Evolutionary conservation across 2,888 invertebrate species (phyloP).

Genomic region (Diplazon laetatorius): DNA sequence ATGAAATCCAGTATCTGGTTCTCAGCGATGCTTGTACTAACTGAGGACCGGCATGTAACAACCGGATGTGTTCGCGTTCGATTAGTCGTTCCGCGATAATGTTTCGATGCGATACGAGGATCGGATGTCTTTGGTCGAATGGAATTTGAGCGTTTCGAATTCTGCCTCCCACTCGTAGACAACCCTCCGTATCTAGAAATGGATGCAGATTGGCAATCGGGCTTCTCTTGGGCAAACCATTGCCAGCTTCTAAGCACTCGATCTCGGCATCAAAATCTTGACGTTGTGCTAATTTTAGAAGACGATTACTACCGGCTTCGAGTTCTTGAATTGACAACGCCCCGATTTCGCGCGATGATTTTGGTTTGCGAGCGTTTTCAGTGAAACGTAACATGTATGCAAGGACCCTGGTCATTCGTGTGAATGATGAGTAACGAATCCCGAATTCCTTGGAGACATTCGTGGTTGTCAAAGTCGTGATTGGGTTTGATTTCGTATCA

Average conservation of each 20-base stretch:
- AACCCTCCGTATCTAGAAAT: conserved; percentile 49
- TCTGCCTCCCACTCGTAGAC: conserved; percentile 62
- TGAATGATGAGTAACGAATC: conserved; percentile 22
- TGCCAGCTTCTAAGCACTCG: background rate
- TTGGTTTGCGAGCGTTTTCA: conserved; percentile 7
- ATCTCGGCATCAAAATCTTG: background rate
- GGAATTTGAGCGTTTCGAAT: conserved; percentile 39
- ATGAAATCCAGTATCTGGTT: conserved; percentile 7
- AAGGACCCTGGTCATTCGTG: conserved; percentile 10
- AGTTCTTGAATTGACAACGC: conserved; percentile 16
- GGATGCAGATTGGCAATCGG: conserved; percentile 21
- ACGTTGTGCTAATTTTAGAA: conserved; percentile 23
- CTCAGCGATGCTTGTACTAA: conserved; percentile 10
- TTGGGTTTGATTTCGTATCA: conserved; percentile 6
- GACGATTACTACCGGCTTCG: background rate
- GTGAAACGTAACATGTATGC: conserved; percentile 29
- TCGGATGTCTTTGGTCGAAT: conserved; percentile 51
- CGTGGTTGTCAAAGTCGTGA: background rate
- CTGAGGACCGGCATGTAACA: conserved; percentile 39
- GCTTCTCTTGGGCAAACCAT: background rate
- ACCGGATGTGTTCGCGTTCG: conserved; percentile 10
- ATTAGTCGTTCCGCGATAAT: conserved; percentile 30
- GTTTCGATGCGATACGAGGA: conserved; percentile 43
- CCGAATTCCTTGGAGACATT: conserved; percentile 1
- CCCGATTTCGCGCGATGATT: background rate